A percentile compares a stretch with the other conserved stretches of the same genome.
phyloP scores from a whole-genome alignment of 2,888 invertebrate genomes.

The Synergus japonicus region DNA sequence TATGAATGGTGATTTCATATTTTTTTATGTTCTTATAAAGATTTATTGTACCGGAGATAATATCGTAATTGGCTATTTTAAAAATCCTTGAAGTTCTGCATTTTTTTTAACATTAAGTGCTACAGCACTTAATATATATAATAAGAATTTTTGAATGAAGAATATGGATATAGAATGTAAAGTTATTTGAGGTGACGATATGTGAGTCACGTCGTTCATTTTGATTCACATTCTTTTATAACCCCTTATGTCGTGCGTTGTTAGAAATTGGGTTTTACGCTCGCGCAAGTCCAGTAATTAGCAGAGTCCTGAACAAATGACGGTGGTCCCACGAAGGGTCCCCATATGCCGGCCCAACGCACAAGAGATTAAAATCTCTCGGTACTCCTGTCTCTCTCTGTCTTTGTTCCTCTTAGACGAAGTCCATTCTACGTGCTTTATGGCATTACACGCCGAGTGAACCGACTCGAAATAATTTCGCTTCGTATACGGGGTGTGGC shows the following conservation, averaged over 20 bases:
- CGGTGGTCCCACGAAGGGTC: slow-evolving; percentile 72
- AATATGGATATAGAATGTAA: not conserved
- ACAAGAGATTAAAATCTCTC: slow-evolving; percentile 68
- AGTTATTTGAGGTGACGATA: not conserved
- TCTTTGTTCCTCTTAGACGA: slow-evolving; percentile 46
- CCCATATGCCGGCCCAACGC: slow-evolving; percentile 62
- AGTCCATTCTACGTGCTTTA: slow-evolving; percentile 35
- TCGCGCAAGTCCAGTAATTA: slow-evolving; percentile 75
- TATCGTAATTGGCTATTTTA: not conserved
- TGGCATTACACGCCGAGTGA: slow-evolving; percentile 50
- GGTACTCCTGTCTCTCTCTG: slow-evolving; percentile 47
- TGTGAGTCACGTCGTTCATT: slow-evolving; percentile 12
- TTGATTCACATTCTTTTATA: slow-evolving; percentile 44
- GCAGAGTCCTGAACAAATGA: slow-evolving; percentile 72
- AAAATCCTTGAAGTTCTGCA: too few species aligned
- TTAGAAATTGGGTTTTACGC: slow-evolving; percentile 73
- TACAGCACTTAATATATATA: too few species aligned
- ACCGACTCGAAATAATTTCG: slow-evolving; percentile 56
- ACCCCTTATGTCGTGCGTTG: slow-evolving; percentile 57
- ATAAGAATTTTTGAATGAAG: too few species aligned
- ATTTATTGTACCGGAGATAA: not conserved
- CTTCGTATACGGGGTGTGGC: slow-evolving; percentile 42
- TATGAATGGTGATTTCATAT: not conserved
- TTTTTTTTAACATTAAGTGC: too few species aligned
- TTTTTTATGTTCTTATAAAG: not conserved